Conservation (phyloP, 1,140 invertebrate genomes). For the Phortica variegata region DNA sequence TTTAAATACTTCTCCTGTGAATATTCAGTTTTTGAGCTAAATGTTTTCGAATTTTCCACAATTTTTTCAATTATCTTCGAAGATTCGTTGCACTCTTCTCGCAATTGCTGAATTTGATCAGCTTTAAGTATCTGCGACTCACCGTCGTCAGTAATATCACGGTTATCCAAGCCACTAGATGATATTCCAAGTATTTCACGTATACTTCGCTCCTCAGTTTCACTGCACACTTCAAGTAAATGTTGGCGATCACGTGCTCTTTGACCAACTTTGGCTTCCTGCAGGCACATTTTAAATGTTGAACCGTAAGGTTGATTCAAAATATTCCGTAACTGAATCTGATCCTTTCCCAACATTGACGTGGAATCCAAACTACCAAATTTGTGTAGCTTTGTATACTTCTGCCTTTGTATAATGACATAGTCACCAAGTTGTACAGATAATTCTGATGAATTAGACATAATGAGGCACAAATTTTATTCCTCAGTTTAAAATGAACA, state of each 20-base stretch:
- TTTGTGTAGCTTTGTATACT: slow-evolving; percentile 75
- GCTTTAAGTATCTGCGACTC: slow-evolving; percentile 83
- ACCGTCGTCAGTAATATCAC: slow-evolving; percentile 79
- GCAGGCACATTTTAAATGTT: slow-evolving; percentile 75
- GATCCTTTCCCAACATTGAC: slow-evolving; percentile 70
- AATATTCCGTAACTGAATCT: slow-evolving; percentile 69
- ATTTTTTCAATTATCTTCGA: slow-evolving; percentile 83
- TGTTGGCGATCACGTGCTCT: slow-evolving; percentile 60
- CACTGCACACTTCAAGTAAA: slow-evolving; percentile 61
- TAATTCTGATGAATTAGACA: too few species aligned
- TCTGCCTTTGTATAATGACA: slow-evolving; percentile 73
- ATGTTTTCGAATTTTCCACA: slow-evolving; percentile 86
- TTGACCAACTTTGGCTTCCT: slow-evolving; percentile 46
- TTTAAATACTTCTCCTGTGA: slow-evolving; percentile 93
- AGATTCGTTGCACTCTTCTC: slow-evolving; percentile 70
- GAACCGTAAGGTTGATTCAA: slow-evolving; percentile 75
- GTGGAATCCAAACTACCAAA: slow-evolving; percentile 63
- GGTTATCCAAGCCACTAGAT: slow-evolving; percentile 75
- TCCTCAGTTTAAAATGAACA: too few species aligned
- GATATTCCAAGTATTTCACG: slow-evolving; percentile 61
- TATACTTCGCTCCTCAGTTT: slow-evolving; percentile 58
- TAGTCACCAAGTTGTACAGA: slow-evolving; percentile 69
- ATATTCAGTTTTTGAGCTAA: slow-evolving; percentile 84
- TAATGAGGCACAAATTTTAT: too few species aligned
- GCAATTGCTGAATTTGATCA: slow-evolving; percentile 74